Conservation (phyloP, 2,888 invertebrate genomes). For the Idaea aversata region DNA sequence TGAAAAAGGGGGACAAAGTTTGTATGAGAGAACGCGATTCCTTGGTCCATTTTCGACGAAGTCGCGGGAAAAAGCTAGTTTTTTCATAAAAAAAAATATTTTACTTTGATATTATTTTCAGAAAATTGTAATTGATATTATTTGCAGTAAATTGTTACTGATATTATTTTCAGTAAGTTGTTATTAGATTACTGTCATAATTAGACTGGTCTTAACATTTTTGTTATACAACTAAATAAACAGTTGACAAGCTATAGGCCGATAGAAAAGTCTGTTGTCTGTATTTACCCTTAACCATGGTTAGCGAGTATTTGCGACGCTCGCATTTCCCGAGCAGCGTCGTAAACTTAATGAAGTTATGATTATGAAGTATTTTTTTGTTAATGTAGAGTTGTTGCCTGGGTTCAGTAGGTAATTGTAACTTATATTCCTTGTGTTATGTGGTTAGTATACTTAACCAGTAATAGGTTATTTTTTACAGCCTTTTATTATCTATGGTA, state of each 20-base stretch:
- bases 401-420: not conserved
- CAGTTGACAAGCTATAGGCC: not conserved
- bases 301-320: not conserved
- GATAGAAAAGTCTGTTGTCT: not conserved
- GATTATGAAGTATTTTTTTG: not conserved
- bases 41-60: too few species aligned
- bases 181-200: too few species aligned
- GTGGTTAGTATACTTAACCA: not conserved
- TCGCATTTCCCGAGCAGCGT: not conserved
- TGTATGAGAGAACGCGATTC: too few species aligned
- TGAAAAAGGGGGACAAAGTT: too few species aligned
- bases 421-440: not conserved
- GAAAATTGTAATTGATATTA: too few species aligned
- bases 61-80: too few species aligned
- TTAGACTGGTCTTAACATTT: too few species aligned
- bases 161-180: too few species aligned
- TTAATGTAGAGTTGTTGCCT: not conserved
- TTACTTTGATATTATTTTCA: too few species aligned
- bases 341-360: constrained; percentile 1
- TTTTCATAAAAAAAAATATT: too few species aligned
- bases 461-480: constrained; percentile 10
- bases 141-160: too few species aligned
- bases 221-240: not conserved
- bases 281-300: not conserved
- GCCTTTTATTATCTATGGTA: too few species aligned